These are phyloP conservation scores for Exaiptasia diaphana DNA, from an alignment of 64 coral and sea anemone genomes.

Conservation along the genomic window DNA sequence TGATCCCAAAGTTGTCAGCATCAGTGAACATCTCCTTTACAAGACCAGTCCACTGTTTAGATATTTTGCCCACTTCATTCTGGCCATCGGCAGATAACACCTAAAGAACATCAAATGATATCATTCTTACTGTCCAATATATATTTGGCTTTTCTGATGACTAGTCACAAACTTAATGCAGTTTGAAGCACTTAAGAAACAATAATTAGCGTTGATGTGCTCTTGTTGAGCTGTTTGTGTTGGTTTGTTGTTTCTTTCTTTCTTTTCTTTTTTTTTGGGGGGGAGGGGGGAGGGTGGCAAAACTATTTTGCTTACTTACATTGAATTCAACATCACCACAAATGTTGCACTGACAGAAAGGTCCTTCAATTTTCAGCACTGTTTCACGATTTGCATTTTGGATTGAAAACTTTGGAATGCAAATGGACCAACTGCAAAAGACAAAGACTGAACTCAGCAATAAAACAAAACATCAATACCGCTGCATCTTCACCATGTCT, in stretches of 20 bases:
- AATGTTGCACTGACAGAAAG: constrained; percentile 83
- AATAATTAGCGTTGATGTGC: too few relatives aligned
- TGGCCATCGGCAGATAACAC: constrained; percentile 89
- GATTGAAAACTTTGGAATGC: constrained; percentile 84
- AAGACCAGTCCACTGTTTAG: constrained; percentile 91
- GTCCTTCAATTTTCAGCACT: constrained; percentile 85
- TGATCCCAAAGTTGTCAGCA: constrained; percentile 96
- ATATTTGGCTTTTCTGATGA: not conserved
- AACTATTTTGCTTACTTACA: too few relatives aligned
- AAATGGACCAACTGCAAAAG: constrained; percentile 87
- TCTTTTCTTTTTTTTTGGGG: too few relatives aligned
- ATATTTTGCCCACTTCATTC: constrained; percentile 88
- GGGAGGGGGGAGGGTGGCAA: too few relatives aligned
- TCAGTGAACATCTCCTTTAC: constrained; percentile 90
- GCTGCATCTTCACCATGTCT: too few relatives aligned
- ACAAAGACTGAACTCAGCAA: not conserved
- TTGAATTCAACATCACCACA: constrained; percentile 98
- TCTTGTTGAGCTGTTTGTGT: too few relatives aligned
- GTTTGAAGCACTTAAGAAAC: not conserved
- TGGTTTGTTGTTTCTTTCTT: too few relatives aligned
- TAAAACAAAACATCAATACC: too few relatives aligned
- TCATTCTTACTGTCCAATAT: too few relatives aligned
- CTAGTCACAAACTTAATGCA: not conserved
- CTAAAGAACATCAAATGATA: constrained; percentile 13
- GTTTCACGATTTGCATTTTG: constrained; percentile 88